Base-by-base conservation (phyloP, 1,140 invertebrate genomes). In the Drosophila repleta region DNA sequence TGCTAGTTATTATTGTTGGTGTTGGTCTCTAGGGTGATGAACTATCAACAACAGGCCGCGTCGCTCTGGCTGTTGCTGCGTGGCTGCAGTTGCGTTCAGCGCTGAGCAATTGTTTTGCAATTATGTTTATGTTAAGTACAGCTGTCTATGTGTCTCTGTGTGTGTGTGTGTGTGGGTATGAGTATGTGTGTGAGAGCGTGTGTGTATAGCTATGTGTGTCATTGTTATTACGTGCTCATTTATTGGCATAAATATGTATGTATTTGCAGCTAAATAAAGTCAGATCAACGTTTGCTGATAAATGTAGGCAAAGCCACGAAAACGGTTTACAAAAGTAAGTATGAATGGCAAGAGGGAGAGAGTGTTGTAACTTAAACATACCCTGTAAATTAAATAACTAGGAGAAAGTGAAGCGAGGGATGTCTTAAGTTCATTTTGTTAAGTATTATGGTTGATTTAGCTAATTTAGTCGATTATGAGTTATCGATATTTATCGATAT, bases 221-320 rank as follows among this genome's bases (percentile, higher is more conserved):
- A 88, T 51, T 82, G 72, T 79, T 73, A 56, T 79, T 88, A 88
- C 83, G 84, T 87, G 82, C 82, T 65, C 75, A 79, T 75, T 85
- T 85, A 85, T 85, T 82, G 82, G 65, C 75, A 87, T 76, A 70
- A 87, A 79, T 88, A 82, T 87, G 70, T 55, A 55, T 53, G 11
- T 29, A 53, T 35, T 35, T 51, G 21, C 68, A 85, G 73, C 21
- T 49, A 84, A 85, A 81, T 81, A 72, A 66, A 73, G 73, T 41
- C 81, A 81, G 82, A 85, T 85, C 78, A 78, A 87, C 82, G 82
- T 82, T 68, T 49, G 62, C 76, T 79, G 82, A 87, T 87, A 69
- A 74, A 77, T 49, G 52, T 24, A 65, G 55, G 48, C 58, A 74
- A 55, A 51, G 39, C 56, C 66, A 64, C 37, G 45, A 57, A 53